These are phyloP conservation scores for Microctonus brassicae DNA, from an alignment of 2,888 invertebrate species.

Conservation along the genomic window DNA sequence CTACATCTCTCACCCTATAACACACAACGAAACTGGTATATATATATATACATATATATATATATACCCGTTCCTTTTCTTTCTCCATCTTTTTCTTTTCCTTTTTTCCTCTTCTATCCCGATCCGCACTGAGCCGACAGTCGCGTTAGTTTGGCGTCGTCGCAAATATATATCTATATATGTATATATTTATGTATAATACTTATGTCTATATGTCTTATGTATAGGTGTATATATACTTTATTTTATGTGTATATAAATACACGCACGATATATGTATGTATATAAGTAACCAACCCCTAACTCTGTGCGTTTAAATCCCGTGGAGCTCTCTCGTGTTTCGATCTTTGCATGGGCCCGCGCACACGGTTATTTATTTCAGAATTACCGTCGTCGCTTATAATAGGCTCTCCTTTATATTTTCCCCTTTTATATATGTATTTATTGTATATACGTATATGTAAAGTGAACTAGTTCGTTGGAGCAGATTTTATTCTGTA, in stretches of 20 bases:
- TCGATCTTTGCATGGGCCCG: slow-evolving; percentile 47
- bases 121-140: slow-evolving; percentile 39
- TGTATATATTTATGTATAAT: too few relatives aligned
- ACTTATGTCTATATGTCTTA: too few relatives aligned
- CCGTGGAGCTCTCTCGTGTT: slow-evolving; percentile 30
- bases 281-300: too few relatives aligned
- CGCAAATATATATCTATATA: slow-evolving; percentile 12
- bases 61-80: slow-evolving; percentile 13
- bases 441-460: background rate
- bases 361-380: slow-evolving; percentile 66
- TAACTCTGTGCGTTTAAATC: background rate
- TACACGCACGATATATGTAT: background rate
- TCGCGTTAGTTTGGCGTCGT: slow-evolving; percentile 32
- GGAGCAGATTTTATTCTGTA: slow-evolving; percentile 64
- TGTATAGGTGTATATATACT: too few relatives aligned
- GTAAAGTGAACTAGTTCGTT: slow-evolving; percentile 50
- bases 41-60: background rate
- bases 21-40: slow-evolving; percentile 32
- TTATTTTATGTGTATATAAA: background rate
- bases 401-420: slow-evolving; percentile 69
- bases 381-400: slow-evolving; percentile 69
- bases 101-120: slow-evolving; percentile 30
- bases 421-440: background rate
- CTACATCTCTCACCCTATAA: slow-evolving; percentile 54
- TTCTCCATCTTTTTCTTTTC: slow-evolving; percentile 38